Evolutionary conservation across 2,797 vertebrate genomes (phyloP).

Genomic region (Peromyscus melanophrys): DNA sequence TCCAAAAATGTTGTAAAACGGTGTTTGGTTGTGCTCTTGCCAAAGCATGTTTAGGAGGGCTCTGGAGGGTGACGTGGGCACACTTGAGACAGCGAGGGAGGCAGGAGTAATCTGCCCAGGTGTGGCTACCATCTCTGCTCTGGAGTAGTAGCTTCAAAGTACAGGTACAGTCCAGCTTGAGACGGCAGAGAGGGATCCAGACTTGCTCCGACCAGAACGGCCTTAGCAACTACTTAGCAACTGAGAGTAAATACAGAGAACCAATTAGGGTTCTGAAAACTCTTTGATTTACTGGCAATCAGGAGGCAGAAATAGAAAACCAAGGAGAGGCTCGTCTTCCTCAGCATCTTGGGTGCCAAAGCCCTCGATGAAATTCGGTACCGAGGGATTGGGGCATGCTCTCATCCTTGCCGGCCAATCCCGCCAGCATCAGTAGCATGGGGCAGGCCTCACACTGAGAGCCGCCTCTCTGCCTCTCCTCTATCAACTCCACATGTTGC

Average conservation of each 20-base stretch:
- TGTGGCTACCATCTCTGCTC: constrained; percentile 80
- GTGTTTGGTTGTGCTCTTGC: constrained; percentile 88
- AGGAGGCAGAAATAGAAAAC: constrained; percentile 75
- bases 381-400: constrained; percentile 59
- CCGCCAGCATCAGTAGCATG: constrained; percentile 78
- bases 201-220: neutral
- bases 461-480: constrained; percentile 89
- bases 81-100: constrained; percentile 80
- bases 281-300: constrained; percentile 53
- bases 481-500: constrained; percentile 91
- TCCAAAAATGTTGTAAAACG: constrained; percentile 88
- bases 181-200: neutral
- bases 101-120: constrained; percentile 81
- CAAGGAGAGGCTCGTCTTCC: constrained; percentile 69
- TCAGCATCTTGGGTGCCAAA: constrained; percentile 61
- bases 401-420: constrained; percentile 83
- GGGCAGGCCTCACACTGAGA: constrained; percentile 86
- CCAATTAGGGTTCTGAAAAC: constrained; percentile 65
- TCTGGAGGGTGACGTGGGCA: constrained; percentile 77
- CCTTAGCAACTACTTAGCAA: rapidly evolving
- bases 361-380: constrained; percentile 78
- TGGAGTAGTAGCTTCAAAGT: constrained; percentile 71
- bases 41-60: constrained; percentile 88
- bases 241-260: constrained; percentile 21
- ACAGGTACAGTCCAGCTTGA: neutral